Conservation (phyloP, 1,140 invertebrate genomes). For the Camponotus pennsylvanicus region DNA sequence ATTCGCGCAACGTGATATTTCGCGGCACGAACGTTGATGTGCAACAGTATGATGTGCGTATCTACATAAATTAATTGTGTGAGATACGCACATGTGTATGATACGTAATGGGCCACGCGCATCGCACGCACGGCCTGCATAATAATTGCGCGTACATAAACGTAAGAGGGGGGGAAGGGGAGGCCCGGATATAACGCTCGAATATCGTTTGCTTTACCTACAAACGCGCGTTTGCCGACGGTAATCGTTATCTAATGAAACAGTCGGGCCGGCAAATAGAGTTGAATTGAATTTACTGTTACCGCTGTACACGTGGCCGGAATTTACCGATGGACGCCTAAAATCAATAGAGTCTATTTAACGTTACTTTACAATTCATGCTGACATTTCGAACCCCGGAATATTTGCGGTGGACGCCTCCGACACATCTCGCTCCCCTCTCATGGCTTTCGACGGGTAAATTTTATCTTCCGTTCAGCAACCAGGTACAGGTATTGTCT, state of each 20-base stretch:
- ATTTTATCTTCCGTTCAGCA: background rate
- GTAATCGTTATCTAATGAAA: constrained; percentile 69
- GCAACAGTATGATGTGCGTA: constrained; percentile 20
- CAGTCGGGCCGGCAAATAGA: constrained; percentile 30
- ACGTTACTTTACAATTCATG: constrained; percentile 37
- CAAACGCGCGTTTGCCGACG: constrained; percentile 57
- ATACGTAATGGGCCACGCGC: constrained; percentile 63
- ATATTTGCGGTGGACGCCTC: constrained; percentile 13
- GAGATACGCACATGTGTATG: constrained; percentile 39
- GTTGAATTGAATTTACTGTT: constrained; percentile 58
- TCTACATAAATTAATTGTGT: constrained; percentile 64
- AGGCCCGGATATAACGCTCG: constrained; percentile 53
- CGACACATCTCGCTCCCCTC: background rate
- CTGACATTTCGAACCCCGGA: background rate
- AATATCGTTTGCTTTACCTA: constrained; percentile 66
- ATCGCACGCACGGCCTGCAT: constrained; percentile 51
- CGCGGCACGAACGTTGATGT: background rate
- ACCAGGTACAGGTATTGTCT: background rate
- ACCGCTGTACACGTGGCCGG: background rate
- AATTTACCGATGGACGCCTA: constrained; percentile 38
- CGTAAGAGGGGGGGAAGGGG: background rate
- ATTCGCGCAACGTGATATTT: constrained; percentile 13
- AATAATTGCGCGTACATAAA: constrained; percentile 69
- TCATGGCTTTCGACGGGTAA: background rate
- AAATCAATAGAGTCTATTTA: constrained; percentile 45